Base-by-base conservation (phyloP, 2,888 invertebrate genomes). In the Junonia oenone region DNA sequence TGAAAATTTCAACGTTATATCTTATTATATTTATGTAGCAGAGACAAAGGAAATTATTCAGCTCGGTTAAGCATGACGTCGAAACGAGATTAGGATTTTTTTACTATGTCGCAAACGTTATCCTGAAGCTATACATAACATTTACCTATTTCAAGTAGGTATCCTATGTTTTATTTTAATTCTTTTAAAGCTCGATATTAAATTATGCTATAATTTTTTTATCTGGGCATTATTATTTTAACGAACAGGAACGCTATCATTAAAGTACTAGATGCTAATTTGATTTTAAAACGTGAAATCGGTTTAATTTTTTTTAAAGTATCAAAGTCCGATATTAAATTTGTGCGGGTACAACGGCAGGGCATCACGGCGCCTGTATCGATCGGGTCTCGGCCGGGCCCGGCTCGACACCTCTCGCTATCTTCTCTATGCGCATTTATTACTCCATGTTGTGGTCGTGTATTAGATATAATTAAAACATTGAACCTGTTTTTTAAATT, bases 361-460 rank as follows among this genome's bases (percentile, higher is more conserved):
- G 67, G 66, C 67, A 68, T 65, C 64, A 64, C 68, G 68, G 62
- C 64, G 65, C 64, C 68, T 63, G 67, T 75, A 75, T 75, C 72
- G 75, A 75, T 75, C 73, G 67, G 68, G 60, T 51, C 66, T 65
- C 68, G 66, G 65, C 71, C 71, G 76, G 71, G 68, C 69, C 69
- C 69, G 65, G 66, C 72, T 73, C 69, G 69, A 69, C 72, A 75
- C 74, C 75, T 78, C 72, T 72, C 71, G 68, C 71, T 74, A 67
- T 69, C 56, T 62, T 61, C 60, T 56, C 47, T 64, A 65, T 17
- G 37, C 37, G 55, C 37, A 37, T 49, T 45, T 35, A 50, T 50
- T 49, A 49, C 17, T n/a, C 11, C 14, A 13, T 13, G 22, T 37
- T 53, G 9, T 38, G 9, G 31, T 31, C n/a, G 4, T 45, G 26